Base-by-base conservation (phyloP, 2,888 invertebrate species). In the Xestia xanthographa region DNA sequence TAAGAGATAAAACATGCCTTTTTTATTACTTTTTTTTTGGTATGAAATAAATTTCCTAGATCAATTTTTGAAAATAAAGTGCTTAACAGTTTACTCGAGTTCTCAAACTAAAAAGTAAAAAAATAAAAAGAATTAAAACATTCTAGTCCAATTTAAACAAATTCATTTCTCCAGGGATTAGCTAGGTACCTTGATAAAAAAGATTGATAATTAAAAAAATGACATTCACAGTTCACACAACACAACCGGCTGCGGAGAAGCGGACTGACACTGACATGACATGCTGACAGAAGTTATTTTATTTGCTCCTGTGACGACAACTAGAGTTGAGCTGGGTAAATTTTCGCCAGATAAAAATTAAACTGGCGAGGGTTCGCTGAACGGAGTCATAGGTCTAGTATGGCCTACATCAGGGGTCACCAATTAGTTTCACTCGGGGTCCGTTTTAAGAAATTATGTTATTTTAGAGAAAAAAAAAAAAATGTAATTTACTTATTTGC, bases 1-100 rank as follows among this genome's bases (percentile, higher is more conserved):
- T 79, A 92, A 89, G 83, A 91, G 85, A 88, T 88, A 89, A 91
- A 93, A 90, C 95, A 95, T 95, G 86, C 94, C 94, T 93, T 89
- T 29, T 82, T 48, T 74, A 68, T 38, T 79, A n/a, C 22, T 76
- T 29, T 80, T 26, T 22, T 38, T 22, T 14, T 68, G 62, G 22
- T 63, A 6, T 43, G 38, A 43, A 72, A 60, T 66, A 38, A 53
- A 41, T 70, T 66, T 67, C 53, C 26, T 62, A 67, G 22, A 71
- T 65, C 70, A 43, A 26, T 14, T 62, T 29, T 38, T 43, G 12
- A n/a, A 60, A 38, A 34, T 71, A 79, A 22, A 38, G 22, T 53
- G 45, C 5, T 38, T 43, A 26, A 53, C 26, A 45, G 43, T 17
- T 43, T 74, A 34, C 8, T 50, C 22, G n/a, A 74, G 34, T n/a